These are phyloP conservation scores for Rhinogobio ventralis DNA, from an alignment of 2,797 vertebrate genomes.

Conservation along the genomic window DNA sequence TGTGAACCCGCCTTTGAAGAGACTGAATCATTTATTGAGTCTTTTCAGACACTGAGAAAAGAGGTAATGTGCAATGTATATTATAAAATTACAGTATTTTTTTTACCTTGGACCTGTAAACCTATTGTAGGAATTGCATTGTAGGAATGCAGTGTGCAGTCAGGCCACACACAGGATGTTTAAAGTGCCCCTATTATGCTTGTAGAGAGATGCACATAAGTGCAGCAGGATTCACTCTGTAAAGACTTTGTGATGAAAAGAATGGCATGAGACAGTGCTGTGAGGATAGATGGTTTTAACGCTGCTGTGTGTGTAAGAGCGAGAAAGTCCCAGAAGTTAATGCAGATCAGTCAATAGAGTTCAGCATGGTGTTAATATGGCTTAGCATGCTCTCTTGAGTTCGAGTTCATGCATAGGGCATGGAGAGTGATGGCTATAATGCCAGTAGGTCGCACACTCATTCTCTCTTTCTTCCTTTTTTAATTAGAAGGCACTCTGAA, in stretches of 20 bases:
- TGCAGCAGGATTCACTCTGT: background rate
- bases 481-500: slow-evolving; percentile 36
- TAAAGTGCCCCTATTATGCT: too few species aligned
- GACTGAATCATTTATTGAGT: background rate
- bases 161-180: too few species aligned
- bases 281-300: slow-evolving; percentile 29
- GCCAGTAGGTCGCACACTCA: slow-evolving; percentile 36
- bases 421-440: slow-evolving; percentile 46
- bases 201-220: background rate
- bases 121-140: background rate
- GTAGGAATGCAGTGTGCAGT: too few species aligned
- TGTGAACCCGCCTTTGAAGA: background rate
- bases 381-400: slow-evolving; percentile 50
- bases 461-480: slow-evolving; percentile 17
- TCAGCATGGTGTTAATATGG: slow-evolving; percentile 51
- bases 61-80: background rate
- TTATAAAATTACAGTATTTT: background rate
- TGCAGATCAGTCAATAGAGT: slow-evolving; percentile 41
- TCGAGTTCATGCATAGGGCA: slow-evolving; percentile 68
- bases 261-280: background rate
- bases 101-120: background rate
- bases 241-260: slow-evolving; percentile 22
- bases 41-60: background rate
- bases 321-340: slow-evolving; percentile 7
- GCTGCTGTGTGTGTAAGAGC: background rate